Percentiles rank a stretch among this genome's conserved stretches.
Evolutionary conservation across 2,888 invertebrate genomes (phyloP).

Genomic region (Villa cingulata): DNA sequence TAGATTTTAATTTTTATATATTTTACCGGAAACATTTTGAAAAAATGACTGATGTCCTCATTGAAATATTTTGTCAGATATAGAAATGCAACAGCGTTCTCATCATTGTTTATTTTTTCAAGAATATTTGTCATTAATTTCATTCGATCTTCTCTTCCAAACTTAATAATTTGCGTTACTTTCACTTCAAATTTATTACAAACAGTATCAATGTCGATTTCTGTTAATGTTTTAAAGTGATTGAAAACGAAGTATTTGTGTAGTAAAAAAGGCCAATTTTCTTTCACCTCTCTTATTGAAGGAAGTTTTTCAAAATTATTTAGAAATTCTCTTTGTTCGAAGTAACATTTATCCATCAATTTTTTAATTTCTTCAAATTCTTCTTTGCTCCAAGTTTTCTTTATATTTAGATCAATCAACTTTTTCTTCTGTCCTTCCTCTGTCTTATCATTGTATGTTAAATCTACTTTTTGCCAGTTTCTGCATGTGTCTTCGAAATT

Average conservation of each 20-base stretch:
- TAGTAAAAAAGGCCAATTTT: neutral
- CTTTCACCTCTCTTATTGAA: neutral
- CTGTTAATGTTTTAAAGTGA: neutral
- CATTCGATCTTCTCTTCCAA: neutral
- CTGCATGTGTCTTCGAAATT: conserved; percentile 1
- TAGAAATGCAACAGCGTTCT: neutral
- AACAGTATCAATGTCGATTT: neutral
- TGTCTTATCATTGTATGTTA: neutral
- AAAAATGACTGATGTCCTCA: neutral
- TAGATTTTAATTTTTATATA: neutral
- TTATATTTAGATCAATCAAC: neutral
- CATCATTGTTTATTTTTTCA: neutral
- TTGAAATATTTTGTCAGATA: neutral
- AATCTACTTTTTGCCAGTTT: neutral
- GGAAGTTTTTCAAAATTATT: neutral
- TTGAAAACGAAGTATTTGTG: neutral
- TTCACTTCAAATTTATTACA: neutral
- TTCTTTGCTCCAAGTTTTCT: neutral
- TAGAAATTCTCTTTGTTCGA: neutral
- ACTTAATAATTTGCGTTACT: neutral
- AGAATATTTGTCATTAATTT: neutral
- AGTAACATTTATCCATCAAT: neutral
- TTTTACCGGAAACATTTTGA: neutral
- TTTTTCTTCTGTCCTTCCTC: neutral
- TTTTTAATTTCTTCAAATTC: neutral